A percentile compares a stretch with the other conserved stretches of the same genome.
Evolutionary conservation across 2,888 invertebrate genomes (phyloP).

Genomic region (Noctua comes): DNA sequence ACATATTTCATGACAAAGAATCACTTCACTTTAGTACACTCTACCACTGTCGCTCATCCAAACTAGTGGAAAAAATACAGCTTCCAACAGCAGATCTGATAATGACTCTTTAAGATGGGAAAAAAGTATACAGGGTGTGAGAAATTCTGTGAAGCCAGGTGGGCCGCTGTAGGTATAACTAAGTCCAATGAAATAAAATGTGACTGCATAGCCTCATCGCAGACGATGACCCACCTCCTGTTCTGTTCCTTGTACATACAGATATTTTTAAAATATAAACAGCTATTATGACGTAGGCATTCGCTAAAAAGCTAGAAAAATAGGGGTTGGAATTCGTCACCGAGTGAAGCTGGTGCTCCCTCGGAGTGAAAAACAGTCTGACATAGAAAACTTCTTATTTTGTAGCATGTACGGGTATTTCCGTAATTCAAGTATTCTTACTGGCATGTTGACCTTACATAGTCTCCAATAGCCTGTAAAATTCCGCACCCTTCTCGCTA

Average conservation of each 20-base stretch:
- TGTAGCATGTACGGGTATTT: not conserved
- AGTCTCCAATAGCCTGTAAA: not conserved
- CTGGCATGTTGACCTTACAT: not conserved
- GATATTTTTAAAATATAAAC: not conserved
- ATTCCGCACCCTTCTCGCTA: not conserved
- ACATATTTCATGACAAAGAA: constrained; percentile 28
- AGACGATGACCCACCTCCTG: not conserved
- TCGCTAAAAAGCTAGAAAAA: not conserved
- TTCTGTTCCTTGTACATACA: not conserved
- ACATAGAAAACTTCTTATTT: not conserved
- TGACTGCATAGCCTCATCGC: not conserved
- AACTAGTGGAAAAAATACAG: not conserved
- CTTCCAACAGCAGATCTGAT: not conserved
- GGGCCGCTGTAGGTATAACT: not conserved
- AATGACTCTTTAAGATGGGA: not conserved
- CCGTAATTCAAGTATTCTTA: not conserved
- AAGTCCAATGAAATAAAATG: not conserved
- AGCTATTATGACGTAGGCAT: not conserved
- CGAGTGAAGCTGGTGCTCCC: not conserved
- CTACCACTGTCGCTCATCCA: no score
- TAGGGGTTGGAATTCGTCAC: not conserved
- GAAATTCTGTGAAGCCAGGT: not conserved
- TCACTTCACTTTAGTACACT: constrained; percentile 1
- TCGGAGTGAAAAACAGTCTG: not conserved
- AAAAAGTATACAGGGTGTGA: not conserved